These are phyloP conservation scores for Chiloscyllium plagiosum DNA, from an alignment of 2,113 vertebrate genomes.

Conservation along the genomic window DNA sequence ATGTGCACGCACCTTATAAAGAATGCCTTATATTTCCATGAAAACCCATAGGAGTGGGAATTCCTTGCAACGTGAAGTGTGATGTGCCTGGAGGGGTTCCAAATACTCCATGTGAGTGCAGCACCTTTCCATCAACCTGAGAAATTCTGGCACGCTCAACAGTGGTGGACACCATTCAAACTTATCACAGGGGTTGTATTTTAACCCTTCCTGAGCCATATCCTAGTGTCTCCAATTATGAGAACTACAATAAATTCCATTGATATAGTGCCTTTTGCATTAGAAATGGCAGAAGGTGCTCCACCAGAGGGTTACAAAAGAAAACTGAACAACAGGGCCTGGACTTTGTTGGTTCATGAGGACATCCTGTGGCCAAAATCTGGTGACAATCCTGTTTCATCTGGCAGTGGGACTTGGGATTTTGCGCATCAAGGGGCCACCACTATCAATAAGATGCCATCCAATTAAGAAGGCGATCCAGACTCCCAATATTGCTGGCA, in stretches of 20 bases:
- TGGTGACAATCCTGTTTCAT: neutral
- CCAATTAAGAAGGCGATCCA: neutral
- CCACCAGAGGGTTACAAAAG: neutral
- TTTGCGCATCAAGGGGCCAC: neutral
- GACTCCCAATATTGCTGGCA: neutral
- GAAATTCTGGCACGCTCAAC: neutral
- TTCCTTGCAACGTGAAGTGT: neutral
- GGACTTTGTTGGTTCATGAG: neutral
- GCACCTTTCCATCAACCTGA: too few species aligned
- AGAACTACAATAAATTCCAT: neutral
- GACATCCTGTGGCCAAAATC: neutral
- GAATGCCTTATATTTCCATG: neutral
- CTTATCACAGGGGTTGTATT: neutral
- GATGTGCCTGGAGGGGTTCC: neutral
- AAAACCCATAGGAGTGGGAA: neutral
- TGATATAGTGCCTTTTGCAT: neutral
- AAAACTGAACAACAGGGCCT: neutral
- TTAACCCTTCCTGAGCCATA: neutral
- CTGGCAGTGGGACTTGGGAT: neutral
- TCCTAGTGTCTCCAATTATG: neutral
- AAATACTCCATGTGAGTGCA: neutral
- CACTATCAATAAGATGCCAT: neutral
- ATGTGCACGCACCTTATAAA: too few species aligned
- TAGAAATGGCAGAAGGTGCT: neutral
- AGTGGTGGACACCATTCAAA: neutral